Evolutionary conservation across 2,797 vertebrate species (phyloP), one percentile per base, ranked within the genome.

Genomic region (Agapornis canus): DNA sequence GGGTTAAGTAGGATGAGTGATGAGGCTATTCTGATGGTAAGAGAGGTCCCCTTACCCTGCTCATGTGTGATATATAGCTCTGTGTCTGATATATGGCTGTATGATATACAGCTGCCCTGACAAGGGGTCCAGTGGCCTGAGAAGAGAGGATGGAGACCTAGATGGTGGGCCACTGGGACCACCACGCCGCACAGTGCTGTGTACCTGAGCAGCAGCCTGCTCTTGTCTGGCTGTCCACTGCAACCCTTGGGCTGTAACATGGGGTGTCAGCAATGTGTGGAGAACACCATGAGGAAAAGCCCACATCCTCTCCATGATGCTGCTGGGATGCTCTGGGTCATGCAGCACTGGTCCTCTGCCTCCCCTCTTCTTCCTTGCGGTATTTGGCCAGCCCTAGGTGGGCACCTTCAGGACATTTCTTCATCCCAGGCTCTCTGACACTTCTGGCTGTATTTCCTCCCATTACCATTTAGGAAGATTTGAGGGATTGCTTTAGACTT

Each of bases 1-100:
- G 52, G 17, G 69, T 91, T 90, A 86, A 94, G 77, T 35, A 63
- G 77, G 73, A 72, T 85, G 87, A 87, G 48, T 63, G 65, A 57
- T 45, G 89, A 85, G 40, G 75, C 37, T 61, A 19, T 93, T 92
- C 47, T 88, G 79, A 81, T 69, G 69, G 26, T 85, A 77, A 81
- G 57, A 70, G 79, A 80, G 22, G 71, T 75, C 42, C n/a, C 75
- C 14, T 31, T 29, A 26, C 48, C 68, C 71, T 87, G 22, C 42
- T 71, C 17, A 7, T 72, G 11, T 49, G 52, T 21, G 18, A 60
- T 59, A n/a, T 5, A 47, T 39, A 56, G 32, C 45, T 61, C 21
- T 57, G 54, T 56, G 27, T 73, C 75, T 77, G 45, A 66, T 71
- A 32, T 0, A 37, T 51, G 40, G 40, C 51, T 47, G 6, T 52